A percentile compares a stretch with the other conserved stretches of the same genome.
Evolutionary conservation across 1,140 invertebrate genomes (phyloP).

Genomic region (Musca domestica): DNA sequence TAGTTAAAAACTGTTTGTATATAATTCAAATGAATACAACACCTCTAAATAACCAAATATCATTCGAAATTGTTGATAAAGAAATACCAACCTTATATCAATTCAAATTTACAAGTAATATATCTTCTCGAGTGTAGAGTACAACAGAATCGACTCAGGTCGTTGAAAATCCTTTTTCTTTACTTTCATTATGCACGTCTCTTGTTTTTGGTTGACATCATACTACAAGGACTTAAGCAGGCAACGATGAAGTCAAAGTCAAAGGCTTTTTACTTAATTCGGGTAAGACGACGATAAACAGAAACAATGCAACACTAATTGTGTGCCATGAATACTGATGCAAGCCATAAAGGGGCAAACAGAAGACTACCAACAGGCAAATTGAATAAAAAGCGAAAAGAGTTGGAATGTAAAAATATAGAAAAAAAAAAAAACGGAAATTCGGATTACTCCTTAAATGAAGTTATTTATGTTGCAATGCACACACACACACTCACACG

Average conservation of each 20-base stretch:
- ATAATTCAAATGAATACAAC: too few species aligned
- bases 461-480: conserved; percentile 13
- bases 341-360: background rate
- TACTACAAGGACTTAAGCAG: too few species aligned
- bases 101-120: too few species aligned
- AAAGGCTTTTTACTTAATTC: conserved; percentile 22
- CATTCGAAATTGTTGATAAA: too few species aligned
- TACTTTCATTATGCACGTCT: too few species aligned
- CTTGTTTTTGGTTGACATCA: too few species aligned
- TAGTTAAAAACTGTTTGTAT: too few species aligned
- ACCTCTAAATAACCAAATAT: too few species aligned
- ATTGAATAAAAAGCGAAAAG: background rate
- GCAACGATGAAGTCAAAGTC: conserved; percentile 1
- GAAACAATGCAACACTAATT: conserved; percentile 22
- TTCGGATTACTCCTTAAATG: conserved; percentile 17
- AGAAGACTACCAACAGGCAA: background rate
- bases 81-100: too few species aligned
- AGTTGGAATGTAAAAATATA: background rate
- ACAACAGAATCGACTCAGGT: too few species aligned
- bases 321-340: conserved; percentile 17
- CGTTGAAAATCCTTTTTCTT: too few species aligned
- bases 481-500: background rate
- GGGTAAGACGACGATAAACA: background rate
- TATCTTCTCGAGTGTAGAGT: too few species aligned
- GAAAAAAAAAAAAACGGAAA: background rate